These are phyloP conservation scores for Lochmaea capreae DNA, from an alignment of 2,888 invertebrate genomes.

Conservation along the genomic window DNA sequence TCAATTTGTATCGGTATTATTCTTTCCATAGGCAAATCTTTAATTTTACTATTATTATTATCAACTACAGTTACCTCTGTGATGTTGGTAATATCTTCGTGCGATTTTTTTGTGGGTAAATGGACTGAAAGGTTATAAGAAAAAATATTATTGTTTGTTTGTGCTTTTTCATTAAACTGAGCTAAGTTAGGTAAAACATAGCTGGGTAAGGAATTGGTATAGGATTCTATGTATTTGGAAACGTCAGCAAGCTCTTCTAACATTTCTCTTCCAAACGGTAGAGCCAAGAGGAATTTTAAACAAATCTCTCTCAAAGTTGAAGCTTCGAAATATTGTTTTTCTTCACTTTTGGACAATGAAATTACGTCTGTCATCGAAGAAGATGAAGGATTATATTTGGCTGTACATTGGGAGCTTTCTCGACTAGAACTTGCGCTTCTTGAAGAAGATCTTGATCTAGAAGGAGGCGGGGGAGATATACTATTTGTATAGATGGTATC, in stretches of 20 bases:
- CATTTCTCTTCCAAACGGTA: conserved; percentile 78
- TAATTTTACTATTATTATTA: background rate
- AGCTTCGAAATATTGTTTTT: conserved; percentile 47
- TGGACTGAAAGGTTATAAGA: conserved; percentile 49
- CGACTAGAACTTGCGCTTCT: conserved; percentile 68
- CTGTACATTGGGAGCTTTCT: conserved; percentile 74
- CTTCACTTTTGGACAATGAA: conserved; percentile 67
- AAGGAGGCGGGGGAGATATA: conserved; percentile 50
- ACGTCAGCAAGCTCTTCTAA: conserved; percentile 76
- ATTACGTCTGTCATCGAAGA: conserved; percentile 73
- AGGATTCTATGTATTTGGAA: conserved; percentile 66
- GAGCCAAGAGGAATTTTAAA: conserved; percentile 72
- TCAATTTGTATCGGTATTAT: conserved; percentile 6
- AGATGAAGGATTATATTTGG: conserved; percentile 73
- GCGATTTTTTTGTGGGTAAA: conserved; percentile 25
- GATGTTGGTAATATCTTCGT: conserved; percentile 17
- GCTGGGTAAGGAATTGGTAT: conserved; percentile 49
- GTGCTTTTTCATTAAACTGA: conserved; percentile 39
- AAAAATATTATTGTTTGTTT: conserved; percentile 44
- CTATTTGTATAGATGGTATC: conserved; percentile 44
- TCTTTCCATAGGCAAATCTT: conserved; percentile 4
- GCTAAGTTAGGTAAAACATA: conserved; percentile 45
- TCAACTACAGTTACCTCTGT: background rate
- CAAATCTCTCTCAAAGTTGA: conserved; percentile 73
- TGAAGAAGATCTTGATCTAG: conserved; percentile 52